Evolutionary conservation across 2,888 invertebrate species (phyloP), one percentile per base, ranked within the genome.

Genomic region (Trissolcus japonicus): DNA sequence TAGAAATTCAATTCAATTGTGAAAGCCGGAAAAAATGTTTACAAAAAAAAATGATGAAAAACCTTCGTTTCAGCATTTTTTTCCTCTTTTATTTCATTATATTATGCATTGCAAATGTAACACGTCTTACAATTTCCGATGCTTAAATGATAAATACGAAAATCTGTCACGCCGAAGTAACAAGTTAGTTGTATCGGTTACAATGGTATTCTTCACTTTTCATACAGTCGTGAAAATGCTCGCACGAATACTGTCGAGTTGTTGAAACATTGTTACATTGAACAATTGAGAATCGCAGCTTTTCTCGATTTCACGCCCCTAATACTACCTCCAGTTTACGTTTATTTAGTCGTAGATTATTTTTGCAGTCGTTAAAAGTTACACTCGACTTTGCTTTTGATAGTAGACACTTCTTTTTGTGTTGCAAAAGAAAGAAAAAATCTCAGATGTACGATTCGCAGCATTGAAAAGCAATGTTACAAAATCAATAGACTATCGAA

Each of bases 181-280:
- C 56, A 71, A 48, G 17, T 50, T 56, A 40, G 50, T 53, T 11
- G 17, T 40, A 29, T 51, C 11, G 53, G 48, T 71, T 71, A 62
- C 48, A 61, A 11, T 25, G 16, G 46, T 19, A 51, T 54, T 17
- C 40, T 50, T 48, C 25, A 61, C 48, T 21, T 41, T 57, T 53
- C 54, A 46, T 61, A 61, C 55, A 71, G 13, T 50, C 19, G 51
- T 69, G 35, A 69, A n/a, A 69, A 69, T 62, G 61, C 69, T 55
- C 62, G 56, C 50, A 62, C 68, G 55, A 61, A 69, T 69, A 69
- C 61, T 69, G 69, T 61, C 14, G 55, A 35, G 35, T 35, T 35
- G 21, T 29, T 9, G 4, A 48, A 56, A 65, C 13, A 2, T n/a
- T 48, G 35, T 9, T 35, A 46, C 46, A 4, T 29, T 48, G 56